Evolutionary conservation across 2,888 invertebrate species (phyloP).

Genomic region (Plebejus argus): DNA sequence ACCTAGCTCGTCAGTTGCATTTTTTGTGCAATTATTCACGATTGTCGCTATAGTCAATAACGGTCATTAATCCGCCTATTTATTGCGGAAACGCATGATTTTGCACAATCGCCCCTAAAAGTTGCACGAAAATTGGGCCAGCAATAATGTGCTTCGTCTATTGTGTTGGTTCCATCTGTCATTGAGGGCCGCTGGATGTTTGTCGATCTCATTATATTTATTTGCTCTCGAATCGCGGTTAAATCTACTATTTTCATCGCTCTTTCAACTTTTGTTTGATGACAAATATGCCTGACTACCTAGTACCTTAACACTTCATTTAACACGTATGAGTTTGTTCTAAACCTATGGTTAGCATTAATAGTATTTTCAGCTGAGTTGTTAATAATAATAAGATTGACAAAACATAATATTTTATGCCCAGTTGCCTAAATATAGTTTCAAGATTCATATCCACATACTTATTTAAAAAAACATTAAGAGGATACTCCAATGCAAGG

Average conservation of each 20-base stretch:
- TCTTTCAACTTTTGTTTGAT: slow-evolving; percentile 14
- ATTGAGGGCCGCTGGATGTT: slow-evolving; percentile 57
- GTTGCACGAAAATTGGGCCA: slow-evolving; percentile 58
- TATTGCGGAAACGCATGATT: slow-evolving; percentile 53
- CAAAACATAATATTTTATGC: too few species aligned
- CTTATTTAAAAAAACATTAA: too few species aligned
- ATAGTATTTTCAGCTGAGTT: neutral
- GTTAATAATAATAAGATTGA: too few species aligned
- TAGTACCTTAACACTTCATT: neutral
- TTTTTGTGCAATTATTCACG: slow-evolving; percentile 41
- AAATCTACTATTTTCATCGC: slow-evolving; percentile 2
- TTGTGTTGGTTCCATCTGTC: slow-evolving; percentile 73
- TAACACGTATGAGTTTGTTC: neutral
- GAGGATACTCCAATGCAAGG: too few species aligned
- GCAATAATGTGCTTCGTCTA: slow-evolving; percentile 60
- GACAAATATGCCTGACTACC: neutral
- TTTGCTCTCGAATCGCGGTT: slow-evolving; percentile 19
- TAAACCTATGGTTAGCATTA: neutral
- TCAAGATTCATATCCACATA: too few species aligned
- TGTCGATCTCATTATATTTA: slow-evolving; percentile 22
- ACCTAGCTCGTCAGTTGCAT: slow-evolving; percentile 15
- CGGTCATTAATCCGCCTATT: slow-evolving; percentile 40
- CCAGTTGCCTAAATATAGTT: too few species aligned
- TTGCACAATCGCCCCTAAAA: slow-evolving; percentile 68
- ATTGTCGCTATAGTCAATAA: slow-evolving; percentile 43